phyloP scores from a whole-genome alignment of 2,888 invertebrate species.

The Stomorhina lunata region DNA sequence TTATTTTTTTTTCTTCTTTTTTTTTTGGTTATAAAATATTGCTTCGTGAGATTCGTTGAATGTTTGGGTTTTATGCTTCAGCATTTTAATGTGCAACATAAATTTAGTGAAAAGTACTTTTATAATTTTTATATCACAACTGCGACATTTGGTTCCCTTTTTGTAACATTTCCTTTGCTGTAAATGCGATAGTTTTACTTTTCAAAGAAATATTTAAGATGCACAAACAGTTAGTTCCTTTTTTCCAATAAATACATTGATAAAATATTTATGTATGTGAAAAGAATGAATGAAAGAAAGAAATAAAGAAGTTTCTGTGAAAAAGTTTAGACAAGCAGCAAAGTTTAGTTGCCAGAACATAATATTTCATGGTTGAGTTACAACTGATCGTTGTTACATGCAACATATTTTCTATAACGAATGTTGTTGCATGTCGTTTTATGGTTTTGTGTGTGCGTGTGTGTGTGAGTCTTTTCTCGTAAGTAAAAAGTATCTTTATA shows the following conservation, averaged over 20 bases:
- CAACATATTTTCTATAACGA: constrained; percentile 9
- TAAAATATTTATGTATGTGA: not conserved
- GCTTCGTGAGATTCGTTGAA: constrained; percentile 22
- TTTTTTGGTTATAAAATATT: constrained; percentile 22
- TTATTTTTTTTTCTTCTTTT: not conserved
- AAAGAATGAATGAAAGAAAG: too few species aligned
- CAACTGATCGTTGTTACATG: not conserved
- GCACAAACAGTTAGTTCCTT: not conserved
- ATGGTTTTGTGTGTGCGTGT: not conserved
- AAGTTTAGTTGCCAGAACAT: constrained; percentile 4
- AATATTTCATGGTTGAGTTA: constrained; percentile 26
- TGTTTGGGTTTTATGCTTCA: constrained; percentile 39
- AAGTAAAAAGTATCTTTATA: not conserved
- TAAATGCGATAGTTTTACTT: not conserved
- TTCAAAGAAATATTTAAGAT: constrained; percentile 7
- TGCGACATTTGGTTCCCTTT: constrained; percentile 2
- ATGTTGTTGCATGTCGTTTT: not conserved
- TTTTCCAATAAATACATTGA: not conserved
- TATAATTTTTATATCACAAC: constrained; percentile 17
- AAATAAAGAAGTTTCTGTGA: not conserved
- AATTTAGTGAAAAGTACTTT: constrained; percentile 50
- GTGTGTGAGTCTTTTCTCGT: too few species aligned
- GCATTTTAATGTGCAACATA: constrained; percentile 55
- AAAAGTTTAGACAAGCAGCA: not conserved
- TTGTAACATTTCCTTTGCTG: not conserved